Evolutionary conservation across 2,797 vertebrate genomes (phyloP).

Genomic region (Tiaroga cobitis): DNA sequence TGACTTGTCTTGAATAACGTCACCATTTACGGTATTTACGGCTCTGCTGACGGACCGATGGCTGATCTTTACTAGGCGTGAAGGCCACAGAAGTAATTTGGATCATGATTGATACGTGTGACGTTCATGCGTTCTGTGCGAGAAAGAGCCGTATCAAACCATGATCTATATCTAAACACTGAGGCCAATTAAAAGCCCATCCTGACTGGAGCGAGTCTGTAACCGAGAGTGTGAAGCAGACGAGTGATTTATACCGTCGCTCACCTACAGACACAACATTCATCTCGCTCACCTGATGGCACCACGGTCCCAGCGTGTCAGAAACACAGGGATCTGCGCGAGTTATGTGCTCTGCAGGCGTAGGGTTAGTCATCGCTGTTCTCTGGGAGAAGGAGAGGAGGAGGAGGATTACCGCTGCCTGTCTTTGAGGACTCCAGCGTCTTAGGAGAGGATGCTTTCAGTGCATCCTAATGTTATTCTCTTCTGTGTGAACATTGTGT

Average conservation of each 20-base stretch:
- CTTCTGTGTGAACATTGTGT: not conserved
- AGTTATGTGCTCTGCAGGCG: constrained; percentile 56
- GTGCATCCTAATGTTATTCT: not conserved
- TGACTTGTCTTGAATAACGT: not conserved
- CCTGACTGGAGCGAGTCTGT: constrained; percentile 77
- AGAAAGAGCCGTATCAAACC: constrained; percentile 64
- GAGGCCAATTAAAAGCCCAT: constrained; percentile 86
- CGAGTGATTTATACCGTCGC: constrained; percentile 82
- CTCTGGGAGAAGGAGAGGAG: not conserved
- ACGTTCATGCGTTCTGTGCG: constrained; percentile 12
- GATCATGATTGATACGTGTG: constrained; percentile 32
- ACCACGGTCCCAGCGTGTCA: constrained; percentile 61
- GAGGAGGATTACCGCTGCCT: constrained; percentile 31
- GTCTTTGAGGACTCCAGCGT: constrained; percentile 27
- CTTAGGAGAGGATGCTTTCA: constrained; percentile 13
- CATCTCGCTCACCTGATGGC: constrained; percentile 70
- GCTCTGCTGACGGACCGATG: not conserved
- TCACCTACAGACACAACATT: constrained; percentile 86
- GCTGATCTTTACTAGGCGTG: constrained; percentile 38
- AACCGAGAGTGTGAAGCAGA: constrained; percentile 79
- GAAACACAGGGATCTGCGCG: constrained; percentile 59
- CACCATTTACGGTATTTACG: not conserved
- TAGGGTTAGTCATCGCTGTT: constrained; percentile 16
- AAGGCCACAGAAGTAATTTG: constrained; percentile 53
- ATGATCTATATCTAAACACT: constrained; percentile 81